Evolutionary conservation across 2,797 vertebrate genomes (phyloP), one percentile per base, ranked within the genome.

Genomic region (Trachops cirrhosus): DNA sequence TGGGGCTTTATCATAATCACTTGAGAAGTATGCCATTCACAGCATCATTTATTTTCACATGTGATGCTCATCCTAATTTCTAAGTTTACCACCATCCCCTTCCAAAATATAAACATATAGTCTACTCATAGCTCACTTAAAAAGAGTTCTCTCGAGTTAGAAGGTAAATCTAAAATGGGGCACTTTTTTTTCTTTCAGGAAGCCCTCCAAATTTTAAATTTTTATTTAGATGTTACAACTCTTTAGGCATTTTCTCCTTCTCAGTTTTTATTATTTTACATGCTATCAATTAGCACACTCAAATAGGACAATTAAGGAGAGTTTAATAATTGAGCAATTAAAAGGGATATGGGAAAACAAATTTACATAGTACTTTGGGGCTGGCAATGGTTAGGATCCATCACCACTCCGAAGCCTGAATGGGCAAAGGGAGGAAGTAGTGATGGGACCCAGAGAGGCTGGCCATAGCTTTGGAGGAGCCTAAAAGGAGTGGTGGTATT

Each of bases 51-150:
- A 98, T 97, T 97, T 93, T 96, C 84, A 96, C 68, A 90, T 96
- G 89, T 91, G 95, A 97, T 74, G 32, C 78, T 97, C 97, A 96
- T 91, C 97, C 95, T 75, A 92, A 98, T 95, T 97, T 96, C 94
- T 93, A 85, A 97, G 94, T 59, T 97, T 97, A 96, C 97, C 96
- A 97, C 94, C 97, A 97, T 97, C 96, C 79, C 52, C 70, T 96
- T 97, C 89, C 96, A 96, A 97, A 97, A 97, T 97, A 97, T 97
- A 97, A 97, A 97, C 97, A 97, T 68, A 94, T 80, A 95, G 84
- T 89, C 84, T 88, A 95, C 83, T 85, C 79, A 93, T 86, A 77
- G 75, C 96, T 97, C 85, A 95, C 93, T 93, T 95, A 82, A 46
- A 64, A 86, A 94, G 93, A 86, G 86, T 95, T 92, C 70, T 83